These are phyloP conservation scores for Thereuonema tuberculata DNA, from an alignment of 1,140 invertebrate species.

Conservation along the genomic window DNA sequence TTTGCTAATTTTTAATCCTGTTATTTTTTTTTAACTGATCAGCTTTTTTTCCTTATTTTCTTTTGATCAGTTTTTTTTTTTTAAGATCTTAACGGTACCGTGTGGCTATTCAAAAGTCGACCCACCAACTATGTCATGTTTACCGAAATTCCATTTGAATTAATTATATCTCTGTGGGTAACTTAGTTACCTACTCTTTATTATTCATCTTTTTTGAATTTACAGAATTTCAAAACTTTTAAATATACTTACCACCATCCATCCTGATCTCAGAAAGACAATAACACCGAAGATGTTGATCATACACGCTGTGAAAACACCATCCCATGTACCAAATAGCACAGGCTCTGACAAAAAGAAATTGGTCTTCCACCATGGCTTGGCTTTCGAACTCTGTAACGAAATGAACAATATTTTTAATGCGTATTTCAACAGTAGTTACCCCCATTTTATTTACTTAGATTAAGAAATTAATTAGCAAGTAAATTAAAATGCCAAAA, in stretches of 20 bases:
- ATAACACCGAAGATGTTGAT: conserved; percentile 97
- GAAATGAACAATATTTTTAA: neutral
- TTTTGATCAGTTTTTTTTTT: too few relatives aligned
- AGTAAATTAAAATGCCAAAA: neutral
- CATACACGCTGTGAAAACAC: conserved; percentile 84
- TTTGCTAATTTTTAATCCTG: too few relatives aligned
- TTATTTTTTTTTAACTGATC: too few relatives aligned
- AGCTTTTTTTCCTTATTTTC: too few relatives aligned
- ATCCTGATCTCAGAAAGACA: conserved; percentile 87
- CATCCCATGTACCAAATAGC: conserved; percentile 94
- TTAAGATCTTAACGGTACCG: too few relatives aligned
- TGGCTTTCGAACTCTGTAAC: conserved; percentile 20
- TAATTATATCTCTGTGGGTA: too few relatives aligned
- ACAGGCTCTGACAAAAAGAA: conserved; percentile 87
- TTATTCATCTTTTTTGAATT: too few relatives aligned
- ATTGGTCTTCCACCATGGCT: conserved; percentile 83
- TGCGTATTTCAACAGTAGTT: neutral
- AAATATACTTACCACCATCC: conserved; percentile 56
- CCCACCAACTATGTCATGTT: too few relatives aligned
- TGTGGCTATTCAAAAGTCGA: too few relatives aligned
- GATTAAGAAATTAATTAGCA: neutral
- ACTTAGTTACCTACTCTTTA: too few relatives aligned
- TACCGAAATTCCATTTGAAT: too few relatives aligned
- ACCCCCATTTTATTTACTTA: neutral
- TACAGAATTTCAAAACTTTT: too few relatives aligned